Evolutionary conservation across 2,888 invertebrate species (phyloP), one percentile per base, ranked within the genome.

Genomic region (Ommatoiulus sabulosus): DNA sequence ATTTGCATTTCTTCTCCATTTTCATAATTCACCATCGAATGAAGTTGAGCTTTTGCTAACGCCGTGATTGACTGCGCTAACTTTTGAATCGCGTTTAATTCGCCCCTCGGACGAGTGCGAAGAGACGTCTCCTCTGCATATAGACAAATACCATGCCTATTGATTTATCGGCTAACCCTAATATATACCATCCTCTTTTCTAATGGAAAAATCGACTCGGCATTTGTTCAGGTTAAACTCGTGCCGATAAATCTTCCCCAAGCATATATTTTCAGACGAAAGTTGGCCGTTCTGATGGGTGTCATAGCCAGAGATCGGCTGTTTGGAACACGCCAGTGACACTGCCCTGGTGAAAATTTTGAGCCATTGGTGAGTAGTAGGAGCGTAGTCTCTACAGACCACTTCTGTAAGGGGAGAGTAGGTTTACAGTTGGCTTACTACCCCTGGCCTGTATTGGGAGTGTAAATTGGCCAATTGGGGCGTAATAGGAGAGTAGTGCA

Each of bases 1-100:
- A 85, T 85, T 85, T 85, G 85, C 85, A 85, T 85, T 85, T 85
- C 85, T 44, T 85, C 46, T 85, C 85, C 85, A 85, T 85, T 85
- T 85, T 85, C 46, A 85, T 85, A 85, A 85, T 85, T 85, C 46
- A 44, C 46, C 46, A 20, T 85, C 10, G 44, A 85, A 44, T 44
- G 46, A 85, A 44, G 46, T 43, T 43, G 6, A 44, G 46, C 44
- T 44, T 85, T n/a, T 46, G 20, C 44, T 44, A 35, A 8, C 44
- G 10, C 85, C 17, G 85, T 85, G 85, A 85, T 85, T 85, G 85
- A 85, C 85, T 85, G 85, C 85, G 10, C 44, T 44, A 44, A 85
- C 85, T 85, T 46, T 85, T 85, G 85, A 85, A 72, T 72, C 7
- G 24, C 20, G 72, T 24, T 72, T 24, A 24, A 72, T 72, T 24